These are phyloP conservation scores for Gallirallus australis DNA, from an alignment of 2,797 vertebrate genomes.

Conservation along the genomic window DNA sequence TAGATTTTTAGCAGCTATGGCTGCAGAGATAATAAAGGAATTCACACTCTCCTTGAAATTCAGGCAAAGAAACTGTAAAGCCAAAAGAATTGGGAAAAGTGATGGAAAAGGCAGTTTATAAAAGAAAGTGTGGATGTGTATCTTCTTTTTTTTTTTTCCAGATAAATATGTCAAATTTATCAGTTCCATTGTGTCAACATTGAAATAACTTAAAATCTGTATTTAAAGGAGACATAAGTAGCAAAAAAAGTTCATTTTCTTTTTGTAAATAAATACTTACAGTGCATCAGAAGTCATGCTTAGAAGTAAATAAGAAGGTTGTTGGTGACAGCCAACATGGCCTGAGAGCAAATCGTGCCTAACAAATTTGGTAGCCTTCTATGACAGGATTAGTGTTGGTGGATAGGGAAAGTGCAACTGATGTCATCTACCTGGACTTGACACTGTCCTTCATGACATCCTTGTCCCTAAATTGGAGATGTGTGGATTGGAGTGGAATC, in stretches of 20 bases:
- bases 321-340: too few relatives aligned
- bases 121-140: not conserved
- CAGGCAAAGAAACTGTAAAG: not conserved
- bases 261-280: not conserved
- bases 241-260: not conserved
- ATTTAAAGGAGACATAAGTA: not conserved
- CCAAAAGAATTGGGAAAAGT: not conserved
- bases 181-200: not conserved
- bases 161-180: not conserved
- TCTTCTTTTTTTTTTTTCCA: not conserved
- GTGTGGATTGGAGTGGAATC: too few relatives aligned
- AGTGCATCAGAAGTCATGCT: not conserved
- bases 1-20: not conserved
- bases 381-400: too few relatives aligned
- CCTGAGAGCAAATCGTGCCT: too few relatives aligned
- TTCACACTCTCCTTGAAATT: not conserved
- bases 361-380: too few relatives aligned
- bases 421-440: too few relatives aligned
- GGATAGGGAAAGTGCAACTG: too few relatives aligned
- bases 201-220: not conserved
- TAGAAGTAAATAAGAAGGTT: not conserved
- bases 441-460: too few relatives aligned
- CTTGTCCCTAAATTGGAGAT: too few relatives aligned
- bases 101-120: not conserved
- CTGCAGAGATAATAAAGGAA: not conserved